Percentiles rank a stretch among this genome's conserved stretches.
Conservation (phyloP, 2,797 vertebrate species). For the Microhierax caerulescens region DNA sequence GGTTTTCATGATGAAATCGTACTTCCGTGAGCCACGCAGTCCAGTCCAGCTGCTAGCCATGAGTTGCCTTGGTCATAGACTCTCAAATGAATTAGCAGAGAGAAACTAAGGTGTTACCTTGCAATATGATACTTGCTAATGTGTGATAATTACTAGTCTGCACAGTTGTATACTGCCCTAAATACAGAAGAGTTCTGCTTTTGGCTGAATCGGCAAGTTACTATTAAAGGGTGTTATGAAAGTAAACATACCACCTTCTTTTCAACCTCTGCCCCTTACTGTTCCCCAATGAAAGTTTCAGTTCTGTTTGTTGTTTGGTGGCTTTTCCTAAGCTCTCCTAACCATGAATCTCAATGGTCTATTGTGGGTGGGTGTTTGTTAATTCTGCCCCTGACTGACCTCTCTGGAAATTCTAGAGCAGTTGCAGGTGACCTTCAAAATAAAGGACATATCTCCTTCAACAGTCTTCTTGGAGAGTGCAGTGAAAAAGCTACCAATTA, state of each 20-base stretch:
- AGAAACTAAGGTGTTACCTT: not conserved
- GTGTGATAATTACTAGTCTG: not conserved
- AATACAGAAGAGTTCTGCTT: not conserved
- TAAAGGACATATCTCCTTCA: fast-evolving
- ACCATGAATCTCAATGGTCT: not conserved
- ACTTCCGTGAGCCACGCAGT: not conserved
- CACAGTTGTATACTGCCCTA: not conserved
- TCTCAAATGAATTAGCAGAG: not conserved
- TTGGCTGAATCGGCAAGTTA: not conserved
- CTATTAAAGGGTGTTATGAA: not conserved
- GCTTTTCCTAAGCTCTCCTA: not conserved
- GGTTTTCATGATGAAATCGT: not conserved
- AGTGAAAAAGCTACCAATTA: not conserved
- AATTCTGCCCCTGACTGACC: not conserved
- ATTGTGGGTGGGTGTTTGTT: not conserved
- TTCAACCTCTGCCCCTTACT: not conserved
- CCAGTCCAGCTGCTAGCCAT: not conserved
- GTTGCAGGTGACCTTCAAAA: not conserved
- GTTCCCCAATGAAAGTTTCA: not conserved
- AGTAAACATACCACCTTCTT: not conserved
- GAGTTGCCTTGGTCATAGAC: not conserved
- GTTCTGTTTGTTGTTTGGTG: not conserved
- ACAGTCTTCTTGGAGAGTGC: not conserved
- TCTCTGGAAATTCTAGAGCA: not conserved
- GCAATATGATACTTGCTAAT: not conserved